Evolutionary conservation across 2,113 vertebrate species (phyloP).

Genomic region (Perca schrenkii): DNA sequence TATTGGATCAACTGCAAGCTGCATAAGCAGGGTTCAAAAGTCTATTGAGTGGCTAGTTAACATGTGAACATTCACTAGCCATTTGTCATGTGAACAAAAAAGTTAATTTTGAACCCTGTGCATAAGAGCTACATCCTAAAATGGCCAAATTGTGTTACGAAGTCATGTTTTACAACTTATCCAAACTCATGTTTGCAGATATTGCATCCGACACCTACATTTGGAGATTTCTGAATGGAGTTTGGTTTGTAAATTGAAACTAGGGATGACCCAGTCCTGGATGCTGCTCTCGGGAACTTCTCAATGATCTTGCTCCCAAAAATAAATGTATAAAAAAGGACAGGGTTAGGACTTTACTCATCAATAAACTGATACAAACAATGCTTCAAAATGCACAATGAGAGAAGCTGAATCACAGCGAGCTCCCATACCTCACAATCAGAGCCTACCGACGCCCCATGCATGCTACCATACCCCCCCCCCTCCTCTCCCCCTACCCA

Average conservation of each 20-base stretch:
- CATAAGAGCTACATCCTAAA: neutral
- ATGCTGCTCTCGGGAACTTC: conserved; percentile 17
- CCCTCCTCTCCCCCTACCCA: neutral
- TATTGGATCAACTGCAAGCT: neutral
- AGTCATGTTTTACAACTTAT: neutral
- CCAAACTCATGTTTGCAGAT: neutral
- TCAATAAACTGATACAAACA: conserved; percentile 1
- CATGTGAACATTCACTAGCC: no score
- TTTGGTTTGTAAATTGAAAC: neutral
- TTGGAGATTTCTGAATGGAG: neutral
- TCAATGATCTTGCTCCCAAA: neutral
- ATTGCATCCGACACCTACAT: neutral
- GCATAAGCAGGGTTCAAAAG: no score
- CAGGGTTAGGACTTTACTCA: neutral
- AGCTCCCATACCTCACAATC: conserved; percentile 18
- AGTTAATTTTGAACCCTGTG: neutral
- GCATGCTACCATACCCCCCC: conserved; percentile 15
- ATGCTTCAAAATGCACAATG: neutral
- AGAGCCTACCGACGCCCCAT: conserved; percentile 53
- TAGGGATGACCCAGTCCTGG: neutral
- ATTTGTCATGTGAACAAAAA: no score
- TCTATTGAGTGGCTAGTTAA: no score
- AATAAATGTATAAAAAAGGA: no score
- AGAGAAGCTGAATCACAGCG: conserved; percentile 26
- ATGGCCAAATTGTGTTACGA: neutral